Percentiles rank a stretch among this genome's conserved stretches.
These are phyloP conservation scores for Coreoperca whiteheadi DNA, from an alignment of 2,113 vertebrate genomes.

Conservation along the genomic window DNA sequence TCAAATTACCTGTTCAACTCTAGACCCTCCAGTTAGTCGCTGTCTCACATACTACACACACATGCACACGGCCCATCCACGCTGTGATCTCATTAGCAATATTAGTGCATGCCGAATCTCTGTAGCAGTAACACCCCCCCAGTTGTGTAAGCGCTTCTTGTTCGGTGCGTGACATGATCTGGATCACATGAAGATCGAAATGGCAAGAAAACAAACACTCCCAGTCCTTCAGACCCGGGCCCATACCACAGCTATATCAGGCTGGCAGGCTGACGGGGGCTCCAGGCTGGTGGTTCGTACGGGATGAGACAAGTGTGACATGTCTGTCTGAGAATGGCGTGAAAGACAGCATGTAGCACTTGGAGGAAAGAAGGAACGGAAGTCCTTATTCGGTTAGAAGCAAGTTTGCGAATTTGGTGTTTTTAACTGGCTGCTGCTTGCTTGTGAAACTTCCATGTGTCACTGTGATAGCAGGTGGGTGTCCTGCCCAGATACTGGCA, in stretches of 20 bases:
- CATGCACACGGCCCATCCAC: slow-evolving; percentile 7
- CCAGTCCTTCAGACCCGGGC: slow-evolving; percentile 24
- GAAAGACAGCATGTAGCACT: slow-evolving; percentile 26
- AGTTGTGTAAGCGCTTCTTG: slow-evolving; percentile 38
- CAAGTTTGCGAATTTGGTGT: slow-evolving; percentile 24
- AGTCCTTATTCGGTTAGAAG: slow-evolving; percentile 1
- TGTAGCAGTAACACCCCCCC: neutral
- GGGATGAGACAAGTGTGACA: slow-evolving; percentile 55
- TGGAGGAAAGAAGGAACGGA: slow-evolving; percentile 18
- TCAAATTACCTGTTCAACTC: slow-evolving; percentile 57
- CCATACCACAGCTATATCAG: slow-evolving; percentile 63
- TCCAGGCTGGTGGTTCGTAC: slow-evolving; percentile 23
- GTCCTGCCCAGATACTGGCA: slow-evolving; percentile 73
- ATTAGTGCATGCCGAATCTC: slow-evolving; percentile 7
- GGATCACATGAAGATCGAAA: slow-evolving; percentile 47
- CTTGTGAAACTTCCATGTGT: slow-evolving; percentile 17
- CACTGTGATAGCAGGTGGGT: slow-evolving; percentile 39
- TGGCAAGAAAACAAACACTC: slow-evolving; percentile 60
- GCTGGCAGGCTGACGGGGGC: slow-evolving; percentile 15
- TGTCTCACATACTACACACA: neutral
- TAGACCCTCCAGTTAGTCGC: slow-evolving; percentile 17
- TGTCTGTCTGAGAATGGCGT: slow-evolving; percentile 76
- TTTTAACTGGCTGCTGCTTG: neutral
- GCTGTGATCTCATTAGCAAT: slow-evolving; percentile 57
- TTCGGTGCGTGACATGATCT: slow-evolving; percentile 33